Base-by-base conservation (phyloP, 2,797 vertebrate genomes). In the Menidia menidia region DNA sequence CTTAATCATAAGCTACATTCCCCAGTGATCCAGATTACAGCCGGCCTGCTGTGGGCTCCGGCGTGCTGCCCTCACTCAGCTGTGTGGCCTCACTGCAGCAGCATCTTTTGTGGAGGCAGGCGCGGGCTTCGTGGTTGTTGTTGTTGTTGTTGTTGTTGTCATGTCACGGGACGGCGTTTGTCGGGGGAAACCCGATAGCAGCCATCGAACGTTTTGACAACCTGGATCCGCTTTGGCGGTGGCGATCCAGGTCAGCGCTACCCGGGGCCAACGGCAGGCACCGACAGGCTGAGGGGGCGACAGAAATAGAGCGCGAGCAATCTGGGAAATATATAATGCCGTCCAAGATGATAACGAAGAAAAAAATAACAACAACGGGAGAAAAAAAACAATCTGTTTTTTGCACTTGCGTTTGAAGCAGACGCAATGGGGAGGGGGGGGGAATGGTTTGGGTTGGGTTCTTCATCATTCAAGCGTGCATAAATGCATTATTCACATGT, bases 241-340 rank as follows among this genome's bases (percentile, higher is more conserved):
- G 80, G 84, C 64, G 88, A 88, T 91, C 81, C 86, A 88, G 88
- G 86, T 89, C 88, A 90, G 75, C 25, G 78, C 84, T 81, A 30
- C 67, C 9, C 64, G 19, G 82, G 25, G 72, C 77, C 72, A 60
- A 69, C 70, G 86, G 48, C 78, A 73, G 82, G 75, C 77, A 85
- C 77, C 68, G 73, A 78, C 88, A 84, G 83, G 78, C 64, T 53
- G 65, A 53, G 5, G 55, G 7, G 55, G 48, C 25, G 78, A 87
- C 89, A 47, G 71, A 91, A 92, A 92, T 89, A 93, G 89, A 84
- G 74, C 80, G 63, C 0, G 59, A 81, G 77, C 86, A 79, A 79
- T 76, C 63, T 58, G 71, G 73, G 78, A 77, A 60, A 77, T 53
- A 63, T 75, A 77, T 65, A 44, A 65, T 68, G 54, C 52, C 65